Evolutionary conservation across 2,797 vertebrate species (phyloP), one percentile per base, ranked within the genome.

Genomic region (Poeciliopsis paucimaculata): DNA sequence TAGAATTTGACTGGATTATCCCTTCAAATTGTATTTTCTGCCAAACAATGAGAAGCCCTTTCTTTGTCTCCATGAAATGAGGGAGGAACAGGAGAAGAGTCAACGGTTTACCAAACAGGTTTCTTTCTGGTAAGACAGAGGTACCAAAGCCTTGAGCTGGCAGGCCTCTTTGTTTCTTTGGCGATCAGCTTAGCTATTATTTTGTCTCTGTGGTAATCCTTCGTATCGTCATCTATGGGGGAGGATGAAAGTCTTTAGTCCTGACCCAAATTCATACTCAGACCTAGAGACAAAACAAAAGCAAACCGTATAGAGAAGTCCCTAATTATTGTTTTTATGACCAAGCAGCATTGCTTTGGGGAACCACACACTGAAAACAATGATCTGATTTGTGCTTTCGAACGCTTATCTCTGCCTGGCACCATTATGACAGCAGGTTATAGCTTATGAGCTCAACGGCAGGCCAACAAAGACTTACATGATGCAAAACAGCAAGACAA

Each of bases 151-250:
- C 81, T 34, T 81, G 49, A 82, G 85, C 86, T 76, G 86, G 78
- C 83, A 78, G 81, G 62, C 23, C 80, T 75, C 81, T 87, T 91
- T 90, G 81, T 84, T 64, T 73, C 74, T 72, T 64, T 46, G 60
- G 81, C 89, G 90, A 90, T 88, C 87, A 86, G 90, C 81, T 77
- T 82, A 87, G 86, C 62, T n/a, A 77, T 92, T 93, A 93, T 95
- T 94, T 93, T 90, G 91, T 92, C 92, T 93, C 75, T 82, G 88
- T 76, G 79, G 78, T 94, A 94, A 95, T 92, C 91, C 89, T n/a
- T 75, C 5, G 8, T 77, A 75, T 77, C 84, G 8, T 75, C 90
- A 86, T 86, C 85, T 77, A 86, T 84, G 90, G 88, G 89, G 90
- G 91, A 86, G 90, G 92, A 92, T 93, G 88, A 93, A 91, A 90